Conservation (phyloP, 1,140 invertebrate genomes). For the Drosophila quadrilineata region DNA sequence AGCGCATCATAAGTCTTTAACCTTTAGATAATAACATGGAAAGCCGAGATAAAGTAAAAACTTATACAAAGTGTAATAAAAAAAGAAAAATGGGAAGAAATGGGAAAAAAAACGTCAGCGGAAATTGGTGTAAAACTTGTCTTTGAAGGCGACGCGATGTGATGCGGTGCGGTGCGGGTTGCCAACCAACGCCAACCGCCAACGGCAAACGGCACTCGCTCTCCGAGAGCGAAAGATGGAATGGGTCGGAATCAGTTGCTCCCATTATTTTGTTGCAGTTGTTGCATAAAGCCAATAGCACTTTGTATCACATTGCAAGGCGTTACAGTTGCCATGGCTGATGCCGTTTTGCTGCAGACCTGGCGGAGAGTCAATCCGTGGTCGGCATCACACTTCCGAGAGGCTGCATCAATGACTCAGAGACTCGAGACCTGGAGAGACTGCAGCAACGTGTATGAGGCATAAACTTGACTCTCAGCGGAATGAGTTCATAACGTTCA, state of each 20-base stretch:
- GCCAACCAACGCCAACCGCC: slow-evolving; percentile 36
- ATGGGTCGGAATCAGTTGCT: slow-evolving; percentile 32
- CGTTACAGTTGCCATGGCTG: slow-evolving; percentile 36
- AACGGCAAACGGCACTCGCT: slow-evolving; percentile 43
- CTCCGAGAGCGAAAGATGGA: slow-evolving; percentile 9
- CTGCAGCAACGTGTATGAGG: slow-evolving; percentile 52
- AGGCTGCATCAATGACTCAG: slow-evolving; percentile 41
- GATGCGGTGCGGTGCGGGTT: too few species aligned
- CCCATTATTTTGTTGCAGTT: slow-evolving; percentile 33
- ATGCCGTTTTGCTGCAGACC: slow-evolving; percentile 17
- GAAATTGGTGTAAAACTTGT: slow-evolving; percentile 75
- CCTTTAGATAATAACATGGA: slow-evolving; percentile 50
- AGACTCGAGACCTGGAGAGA: too few species aligned
- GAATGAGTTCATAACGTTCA: slow-evolving; percentile 73
- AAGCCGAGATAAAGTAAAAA: slow-evolving; percentile 24
- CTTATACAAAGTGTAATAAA: slow-evolving; percentile 9
- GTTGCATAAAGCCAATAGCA: slow-evolving; percentile 53
- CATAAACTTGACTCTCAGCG: slow-evolving; percentile 64
- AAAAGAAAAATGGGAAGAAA: not conserved
- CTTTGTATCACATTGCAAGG: slow-evolving; percentile 68
- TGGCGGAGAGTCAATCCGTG: too few species aligned
- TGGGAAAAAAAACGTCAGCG: slow-evolving; percentile 20
- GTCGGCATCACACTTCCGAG: slow-evolving; percentile 48
- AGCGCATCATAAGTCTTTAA: slow-evolving; percentile 61
- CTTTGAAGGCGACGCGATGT: slow-evolving; percentile 51